Base-by-base conservation (phyloP, 2,797 vertebrate species). In the Takifugu rubripes region DNA sequence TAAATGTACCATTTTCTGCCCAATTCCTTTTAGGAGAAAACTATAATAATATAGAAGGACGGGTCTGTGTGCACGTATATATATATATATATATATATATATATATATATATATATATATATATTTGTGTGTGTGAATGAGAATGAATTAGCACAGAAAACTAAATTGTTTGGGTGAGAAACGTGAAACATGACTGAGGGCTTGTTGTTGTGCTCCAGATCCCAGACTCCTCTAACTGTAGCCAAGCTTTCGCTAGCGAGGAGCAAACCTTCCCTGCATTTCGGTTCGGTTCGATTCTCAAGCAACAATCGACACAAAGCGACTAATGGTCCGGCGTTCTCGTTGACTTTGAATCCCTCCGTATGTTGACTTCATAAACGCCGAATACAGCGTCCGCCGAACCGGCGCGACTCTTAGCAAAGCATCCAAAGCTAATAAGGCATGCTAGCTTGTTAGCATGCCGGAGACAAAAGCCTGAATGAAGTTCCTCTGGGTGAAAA, bases 391-490 rank as follows among this genome's bases (percentile, higher is more conserved):
- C 17, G 45, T 14, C 25, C 49, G 12, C 21, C 11, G n/a, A 68
- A 74, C 6, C 68, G 10, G 47, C 52, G 62, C 33, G 36, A 25
- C 24, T 44, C 6, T 14, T 43, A 33, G 56, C n/a, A 52, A 72
- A 68, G 54, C 64, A 61, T 59, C 15, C 47, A 6, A 49, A 72
- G 79, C 79, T 85, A 85, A 72, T 52, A 40, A 69, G 56, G 56
- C 66, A 3, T 70, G 83, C 87, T 85, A 86, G 78, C 80, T 75
- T 50, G 85, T 78, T 88, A 89, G 81, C 83, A 75, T 58, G 71
- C 80, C 79, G 66, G 87, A 93, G 87, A 92, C 92, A 93, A 93
- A 92, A 92, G 91, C 91, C 89, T 90, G 89, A 92, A 91, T 92
- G 88, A 91, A 92, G 89, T 93, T 92, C 84, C 88, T 84, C 51